These are phyloP conservation scores for Minunthozetes semirufus DNA, from an alignment of 2,888 invertebrate genomes.

Conservation along the genomic window DNA sequence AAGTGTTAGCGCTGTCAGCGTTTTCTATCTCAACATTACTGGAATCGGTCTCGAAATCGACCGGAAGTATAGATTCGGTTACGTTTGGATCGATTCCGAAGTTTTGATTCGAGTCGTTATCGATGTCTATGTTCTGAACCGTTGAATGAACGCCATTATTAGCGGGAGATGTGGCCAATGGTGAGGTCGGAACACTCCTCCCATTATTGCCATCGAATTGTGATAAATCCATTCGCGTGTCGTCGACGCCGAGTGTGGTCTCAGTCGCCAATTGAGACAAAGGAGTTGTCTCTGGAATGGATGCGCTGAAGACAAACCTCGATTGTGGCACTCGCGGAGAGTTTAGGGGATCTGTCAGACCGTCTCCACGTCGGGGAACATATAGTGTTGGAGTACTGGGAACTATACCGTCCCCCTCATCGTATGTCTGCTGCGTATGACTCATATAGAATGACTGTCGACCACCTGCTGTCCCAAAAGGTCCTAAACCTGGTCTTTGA, in stretches of 20 bases:
- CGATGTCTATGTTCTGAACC: neutral
- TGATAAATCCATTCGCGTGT: slow-evolving; percentile 65
- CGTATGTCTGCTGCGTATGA: slow-evolving; percentile 54
- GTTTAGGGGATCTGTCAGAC: slow-evolving; percentile 83
- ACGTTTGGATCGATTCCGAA: neutral
- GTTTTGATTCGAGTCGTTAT: slow-evolving; percentile 1
- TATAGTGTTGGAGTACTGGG: slow-evolving; percentile 82
- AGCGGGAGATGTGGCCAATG: slow-evolving; percentile 14
- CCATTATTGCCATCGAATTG: slow-evolving; percentile 53
- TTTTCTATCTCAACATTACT: neutral
- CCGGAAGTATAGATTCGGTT: neutral
- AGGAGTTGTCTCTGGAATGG: slow-evolving; percentile 49
- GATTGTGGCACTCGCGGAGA: slow-evolving; percentile 64
- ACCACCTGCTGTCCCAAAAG: neutral
- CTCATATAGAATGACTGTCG: slow-evolving; percentile 40
- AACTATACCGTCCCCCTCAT: slow-evolving; percentile 70
- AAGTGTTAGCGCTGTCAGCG: neutral
- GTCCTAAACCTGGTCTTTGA: neutral
- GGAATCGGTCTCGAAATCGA: neutral
- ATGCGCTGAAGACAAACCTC: slow-evolving; percentile 48
- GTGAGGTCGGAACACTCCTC: slow-evolving; percentile 13
- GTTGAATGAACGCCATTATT: neutral
- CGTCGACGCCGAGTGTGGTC: slow-evolving; percentile 58
- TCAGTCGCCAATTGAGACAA: slow-evolving; percentile 54
- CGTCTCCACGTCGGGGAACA: slow-evolving; percentile 71